Evolutionary conservation across 2,113 vertebrate genomes (phyloP).

Genomic region (Nannobrachium achirus): DNA sequence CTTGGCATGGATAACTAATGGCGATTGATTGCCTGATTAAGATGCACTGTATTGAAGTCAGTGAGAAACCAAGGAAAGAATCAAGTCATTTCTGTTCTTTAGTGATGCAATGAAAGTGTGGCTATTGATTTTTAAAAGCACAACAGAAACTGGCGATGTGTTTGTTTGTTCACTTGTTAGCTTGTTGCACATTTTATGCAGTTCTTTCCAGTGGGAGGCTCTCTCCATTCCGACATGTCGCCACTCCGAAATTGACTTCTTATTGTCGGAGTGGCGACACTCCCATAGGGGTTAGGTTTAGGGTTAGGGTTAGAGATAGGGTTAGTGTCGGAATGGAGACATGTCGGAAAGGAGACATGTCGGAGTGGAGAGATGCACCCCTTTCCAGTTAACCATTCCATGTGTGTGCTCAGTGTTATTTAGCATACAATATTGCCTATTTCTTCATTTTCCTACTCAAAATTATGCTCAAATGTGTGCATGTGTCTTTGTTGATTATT

Average conservation of each 20-base stretch:
- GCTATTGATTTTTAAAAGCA: conserved; percentile 60
- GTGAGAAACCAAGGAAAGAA: conserved; percentile 53
- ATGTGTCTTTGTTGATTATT: neutral
- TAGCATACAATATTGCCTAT: neutral
- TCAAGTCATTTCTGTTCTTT: conserved; percentile 40
- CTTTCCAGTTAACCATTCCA: neutral
- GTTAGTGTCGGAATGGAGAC: too few relatives aligned
- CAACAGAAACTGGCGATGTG: conserved; percentile 32
- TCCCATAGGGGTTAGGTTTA: too few relatives aligned
- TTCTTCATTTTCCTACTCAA: neutral
- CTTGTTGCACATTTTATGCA: neutral
- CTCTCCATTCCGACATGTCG: too few relatives aligned
- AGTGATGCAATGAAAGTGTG: conserved; percentile 56
- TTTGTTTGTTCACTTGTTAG: conserved; percentile 34
- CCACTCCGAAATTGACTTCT: too few relatives aligned
- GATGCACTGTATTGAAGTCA: conserved; percentile 66
- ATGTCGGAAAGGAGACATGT: too few relatives aligned
- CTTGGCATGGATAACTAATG: conserved; percentile 64
- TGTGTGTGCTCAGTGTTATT: too few relatives aligned
- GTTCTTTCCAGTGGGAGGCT: too few relatives aligned
- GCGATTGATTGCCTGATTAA: conserved; percentile 73
- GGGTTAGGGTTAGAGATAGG: too few relatives aligned
- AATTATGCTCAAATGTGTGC: neutral
- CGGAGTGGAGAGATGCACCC: too few relatives aligned
- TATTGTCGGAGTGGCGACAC: too few relatives aligned